Evolutionary conservation across 1,140 invertebrate species (phyloP).

Genomic region (Copidosoma floridanum): DNA sequence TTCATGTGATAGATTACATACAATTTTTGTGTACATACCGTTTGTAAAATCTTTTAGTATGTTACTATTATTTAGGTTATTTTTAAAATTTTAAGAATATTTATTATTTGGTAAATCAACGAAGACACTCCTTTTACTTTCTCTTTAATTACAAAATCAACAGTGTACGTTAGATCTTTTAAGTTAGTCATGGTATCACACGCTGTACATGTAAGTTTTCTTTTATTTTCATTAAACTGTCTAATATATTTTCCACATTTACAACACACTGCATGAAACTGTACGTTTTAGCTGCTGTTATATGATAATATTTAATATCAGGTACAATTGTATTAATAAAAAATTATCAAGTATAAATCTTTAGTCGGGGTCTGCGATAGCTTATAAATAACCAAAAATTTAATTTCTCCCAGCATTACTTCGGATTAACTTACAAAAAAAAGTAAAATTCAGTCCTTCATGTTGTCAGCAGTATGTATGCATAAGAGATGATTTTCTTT

Average conservation of each 20-base stretch:
- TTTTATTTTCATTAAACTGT: background rate
- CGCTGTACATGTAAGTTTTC: background rate
- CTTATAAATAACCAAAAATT: background rate
- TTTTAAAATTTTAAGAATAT: background rate
- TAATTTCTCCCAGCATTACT: background rate
- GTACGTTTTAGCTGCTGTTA: background rate
- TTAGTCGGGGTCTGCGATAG: background rate
- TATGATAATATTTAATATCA: background rate
- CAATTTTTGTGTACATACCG: conserved; percentile 18
- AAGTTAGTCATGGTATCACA: background rate
- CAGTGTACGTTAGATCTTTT: background rate
- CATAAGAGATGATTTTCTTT: no score
- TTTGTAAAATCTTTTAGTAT: background rate
- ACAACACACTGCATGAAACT: conserved; percentile 4
- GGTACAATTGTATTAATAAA: conserved; percentile 1
- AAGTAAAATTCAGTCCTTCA: no score
- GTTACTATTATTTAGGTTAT: background rate
- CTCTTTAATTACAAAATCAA: background rate
- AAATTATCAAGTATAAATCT: background rate
- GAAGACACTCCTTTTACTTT: background rate
- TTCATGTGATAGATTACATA: conserved; percentile 1
- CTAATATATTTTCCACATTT: conserved; percentile 3
- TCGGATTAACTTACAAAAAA: background rate
- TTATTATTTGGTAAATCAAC: background rate
- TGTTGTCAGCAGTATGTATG: no score